Evolutionary conservation across 2,888 invertebrate species (phyloP).

Genomic region (Hirtodrosophila histrioides): DNA sequence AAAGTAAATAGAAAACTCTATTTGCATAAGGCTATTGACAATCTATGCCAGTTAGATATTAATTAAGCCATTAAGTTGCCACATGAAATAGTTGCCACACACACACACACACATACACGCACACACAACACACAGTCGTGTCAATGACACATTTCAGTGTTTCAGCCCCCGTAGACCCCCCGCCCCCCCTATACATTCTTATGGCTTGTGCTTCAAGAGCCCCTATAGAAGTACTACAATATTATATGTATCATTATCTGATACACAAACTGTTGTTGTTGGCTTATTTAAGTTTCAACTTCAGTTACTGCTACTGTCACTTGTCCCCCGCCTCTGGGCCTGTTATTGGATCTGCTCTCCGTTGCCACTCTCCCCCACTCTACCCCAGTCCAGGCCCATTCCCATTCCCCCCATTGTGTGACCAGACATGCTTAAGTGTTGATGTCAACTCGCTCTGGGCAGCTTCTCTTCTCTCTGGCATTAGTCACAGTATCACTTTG

Average conservation of each 20-base stretch:
- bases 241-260: conserved; percentile 52
- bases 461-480: neutral
- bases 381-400: conserved; percentile 3
- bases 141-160: no score
- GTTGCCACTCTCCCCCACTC: neutral
- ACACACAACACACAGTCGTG: neutral
- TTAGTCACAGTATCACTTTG: conserved; percentile 7
- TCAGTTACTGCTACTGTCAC: conserved; percentile 39
- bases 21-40: no score
- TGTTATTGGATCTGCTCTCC: conserved; percentile 42
- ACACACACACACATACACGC: conserved; percentile 11
- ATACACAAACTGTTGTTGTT: conserved; percentile 31
- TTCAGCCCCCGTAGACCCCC: no score
- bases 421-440: conserved; percentile 49
- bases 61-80: conserved; percentile 33
- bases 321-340: conserved; percentile 14
- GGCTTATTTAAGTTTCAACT: conserved; percentile 68
- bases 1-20: no score
- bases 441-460: conserved; percentile 28
- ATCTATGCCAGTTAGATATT: conserved; percentile 7
- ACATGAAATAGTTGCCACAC: no score
- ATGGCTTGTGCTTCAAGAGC: conserved; percentile 41
- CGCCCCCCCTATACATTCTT: no score
- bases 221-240: conserved; percentile 30
- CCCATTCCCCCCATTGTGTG: conserved; percentile 46